Percentiles rank a stretch among this genome's conserved stretches.
phyloP scores from a whole-genome alignment of 2,888 invertebrate genomes.

The Callinectes sapidus region DNA sequence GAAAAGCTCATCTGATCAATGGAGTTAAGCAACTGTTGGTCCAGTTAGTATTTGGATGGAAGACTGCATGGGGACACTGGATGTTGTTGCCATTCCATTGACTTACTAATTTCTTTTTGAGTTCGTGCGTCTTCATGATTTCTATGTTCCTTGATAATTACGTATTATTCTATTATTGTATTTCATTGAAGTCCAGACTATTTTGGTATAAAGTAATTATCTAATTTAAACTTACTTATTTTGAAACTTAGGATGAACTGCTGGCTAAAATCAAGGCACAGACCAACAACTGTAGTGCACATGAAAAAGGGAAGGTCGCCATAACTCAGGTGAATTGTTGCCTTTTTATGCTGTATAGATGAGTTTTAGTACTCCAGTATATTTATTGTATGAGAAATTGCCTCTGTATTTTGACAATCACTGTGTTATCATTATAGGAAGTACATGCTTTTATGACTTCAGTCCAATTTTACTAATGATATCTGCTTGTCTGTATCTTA shows the following conservation, averaged over 20 bases:
- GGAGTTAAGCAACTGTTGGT: too few relatives aligned
- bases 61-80: too few relatives aligned
- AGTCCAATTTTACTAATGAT: neutral
- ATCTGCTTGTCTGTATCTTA: neutral
- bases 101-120: too few relatives aligned
- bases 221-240: neutral
- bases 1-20: neutral
- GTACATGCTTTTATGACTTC: neutral
- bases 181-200: neutral
- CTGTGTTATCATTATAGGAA: neutral
- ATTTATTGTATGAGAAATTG: neutral
- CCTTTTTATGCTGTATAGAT: neutral
- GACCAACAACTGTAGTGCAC: too few relatives aligned
- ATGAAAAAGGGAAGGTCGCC: neutral
- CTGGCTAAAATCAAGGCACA: constrained; percentile 6
- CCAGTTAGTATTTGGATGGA: too few relatives aligned
- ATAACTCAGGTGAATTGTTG: neutral
- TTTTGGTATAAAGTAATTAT: neutral
- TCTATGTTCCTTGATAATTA: neutral
- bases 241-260: constrained; percentile 9
- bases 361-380: neutral
- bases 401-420: neutral
- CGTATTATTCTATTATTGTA: neutral
- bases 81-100: too few relatives aligned
- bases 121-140: too few relatives aligned